phyloP scores from a whole-genome alignment of 2,888 invertebrate species.

The Microplitis manilae region DNA sequence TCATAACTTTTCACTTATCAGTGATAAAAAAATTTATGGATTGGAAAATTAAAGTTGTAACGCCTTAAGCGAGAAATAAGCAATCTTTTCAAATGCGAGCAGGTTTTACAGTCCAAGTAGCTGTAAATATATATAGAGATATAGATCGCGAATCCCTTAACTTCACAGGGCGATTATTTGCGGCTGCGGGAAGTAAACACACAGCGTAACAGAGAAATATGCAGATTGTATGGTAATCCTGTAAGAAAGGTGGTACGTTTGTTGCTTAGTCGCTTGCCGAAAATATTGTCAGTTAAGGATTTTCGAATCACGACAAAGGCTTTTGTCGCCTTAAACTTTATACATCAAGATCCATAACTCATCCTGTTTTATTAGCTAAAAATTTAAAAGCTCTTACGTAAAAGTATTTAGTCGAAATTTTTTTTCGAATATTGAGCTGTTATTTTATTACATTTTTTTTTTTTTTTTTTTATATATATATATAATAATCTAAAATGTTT shows the following conservation, averaged over 20 bases:
- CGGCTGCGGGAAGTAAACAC: slow-evolving; percentile 44
- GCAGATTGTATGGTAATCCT: slow-evolving; percentile 68
- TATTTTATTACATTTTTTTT: background rate
- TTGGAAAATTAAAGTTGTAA: no score
- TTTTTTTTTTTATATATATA: background rate
- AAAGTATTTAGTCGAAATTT: no score
- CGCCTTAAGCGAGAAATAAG: no score
- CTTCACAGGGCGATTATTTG: slow-evolving; percentile 56
- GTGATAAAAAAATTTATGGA: no score
- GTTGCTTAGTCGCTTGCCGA: slow-evolving; percentile 54
- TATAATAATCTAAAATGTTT: slow-evolving; percentile 34
- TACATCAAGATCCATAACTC: background rate
- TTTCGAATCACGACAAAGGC: background rate
- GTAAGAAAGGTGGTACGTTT: slow-evolving; percentile 62
- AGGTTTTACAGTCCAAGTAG: slow-evolving; percentile 2
- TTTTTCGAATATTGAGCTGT: background rate
- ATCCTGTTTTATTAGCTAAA: no score
- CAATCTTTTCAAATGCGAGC: background rate
- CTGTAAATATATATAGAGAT: background rate
- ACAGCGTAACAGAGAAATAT: slow-evolving; percentile 54
- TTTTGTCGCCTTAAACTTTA: background rate
- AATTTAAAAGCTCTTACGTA: no score
- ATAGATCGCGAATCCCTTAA: slow-evolving; percentile 31
- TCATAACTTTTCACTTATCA: no score
- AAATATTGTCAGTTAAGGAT: slow-evolving; percentile 6